phyloP scores from a whole-genome alignment of 2,888 invertebrate genomes.

The Pterostichus niger region DNA sequence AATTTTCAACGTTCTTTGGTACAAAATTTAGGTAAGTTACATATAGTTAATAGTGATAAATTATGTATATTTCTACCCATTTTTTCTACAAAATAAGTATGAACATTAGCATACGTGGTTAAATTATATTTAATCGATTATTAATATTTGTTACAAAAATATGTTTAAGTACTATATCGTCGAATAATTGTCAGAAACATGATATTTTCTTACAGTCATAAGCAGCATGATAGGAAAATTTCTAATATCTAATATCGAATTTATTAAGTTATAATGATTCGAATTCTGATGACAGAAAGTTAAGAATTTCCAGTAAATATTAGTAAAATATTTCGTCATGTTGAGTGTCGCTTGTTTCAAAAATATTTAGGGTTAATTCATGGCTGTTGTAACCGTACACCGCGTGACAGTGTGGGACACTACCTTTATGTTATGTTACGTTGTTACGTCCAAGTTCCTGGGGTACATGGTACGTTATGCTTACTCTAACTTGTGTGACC shows the following conservation, averaged over 20 bases:
- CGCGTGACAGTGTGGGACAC: constrained; percentile 27
- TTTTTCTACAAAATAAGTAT: too few relatives aligned
- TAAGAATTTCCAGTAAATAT: constrained; percentile 46
- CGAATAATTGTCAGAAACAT: constrained; percentile 37
- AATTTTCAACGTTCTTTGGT: too few relatives aligned
- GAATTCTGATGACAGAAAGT: constrained; percentile 29
- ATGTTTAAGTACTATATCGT: constrained; percentile 15
- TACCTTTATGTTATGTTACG: constrained; percentile 31
- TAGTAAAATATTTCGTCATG: constrained; percentile 27
- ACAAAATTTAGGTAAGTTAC: constrained; percentile 5
- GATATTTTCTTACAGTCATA: constrained; percentile 23
- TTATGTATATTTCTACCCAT: neutral
- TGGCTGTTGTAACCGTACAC: constrained; percentile 42
- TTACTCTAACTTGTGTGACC: constrained; percentile 39
- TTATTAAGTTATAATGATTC: constrained; percentile 49
- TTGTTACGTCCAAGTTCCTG: constrained; percentile 16
- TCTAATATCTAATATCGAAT: constrained; percentile 38
- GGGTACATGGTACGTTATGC: constrained; percentile 41
- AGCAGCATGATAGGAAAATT: constrained; percentile 14
- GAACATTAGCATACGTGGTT: neutral
- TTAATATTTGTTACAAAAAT: constrained; percentile 34
- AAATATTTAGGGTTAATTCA: constrained; percentile 57
- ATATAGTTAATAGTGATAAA: neutral
- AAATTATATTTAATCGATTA: constrained; percentile 19
- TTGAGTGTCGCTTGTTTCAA: constrained; percentile 18